Percentiles rank a stretch among this genome's conserved stretches.
phyloP scores from a whole-genome alignment of 2,113 vertebrate genomes.

The Chamaetylas fuelleborni region DNA sequence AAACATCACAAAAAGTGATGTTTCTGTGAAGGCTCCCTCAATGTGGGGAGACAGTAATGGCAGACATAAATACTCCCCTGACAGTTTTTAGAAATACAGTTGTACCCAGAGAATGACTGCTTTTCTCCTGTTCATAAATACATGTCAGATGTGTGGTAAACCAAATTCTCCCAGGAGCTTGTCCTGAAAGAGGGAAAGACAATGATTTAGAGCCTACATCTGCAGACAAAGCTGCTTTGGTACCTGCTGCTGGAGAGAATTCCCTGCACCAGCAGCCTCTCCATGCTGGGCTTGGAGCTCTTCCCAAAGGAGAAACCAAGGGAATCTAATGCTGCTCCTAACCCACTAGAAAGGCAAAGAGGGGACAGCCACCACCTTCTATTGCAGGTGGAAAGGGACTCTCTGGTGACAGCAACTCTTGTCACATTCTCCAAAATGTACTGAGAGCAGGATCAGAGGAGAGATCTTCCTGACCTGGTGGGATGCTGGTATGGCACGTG shows the following conservation, averaged over 20 bases:
- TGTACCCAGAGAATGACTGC: not conserved
- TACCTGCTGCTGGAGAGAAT: slow-evolving; percentile 24
- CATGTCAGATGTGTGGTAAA: slow-evolving; percentile 47
- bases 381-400: not conserved
- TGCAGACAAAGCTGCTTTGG: slow-evolving; percentile 46
- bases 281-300: not conserved
- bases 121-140: slow-evolving; percentile 53
- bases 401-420: not conserved
- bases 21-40: not conserved
- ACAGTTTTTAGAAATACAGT: slow-evolving; percentile 39
- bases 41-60: not conserved
- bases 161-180: slow-evolving; percentile 54
- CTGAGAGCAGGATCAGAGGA: not conserved
- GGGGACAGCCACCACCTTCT: not conserved
- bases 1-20: not conserved
- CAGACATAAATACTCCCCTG: slow-evolving; percentile 8
- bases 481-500: rapidly evolving
- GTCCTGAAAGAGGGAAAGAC: slow-evolving; percentile 61
- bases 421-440: not conserved
- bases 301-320: not conserved
- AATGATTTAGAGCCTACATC: slow-evolving; percentile 61
- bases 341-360: not conserved
- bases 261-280: not conserved
- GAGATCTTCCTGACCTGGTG: not conserved
- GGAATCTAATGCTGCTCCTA: rapidly evolving